These are phyloP conservation scores for Drosophila atroscutellata DNA, from an alignment of 2,888 invertebrate genomes.

Conservation along the genomic window DNA sequence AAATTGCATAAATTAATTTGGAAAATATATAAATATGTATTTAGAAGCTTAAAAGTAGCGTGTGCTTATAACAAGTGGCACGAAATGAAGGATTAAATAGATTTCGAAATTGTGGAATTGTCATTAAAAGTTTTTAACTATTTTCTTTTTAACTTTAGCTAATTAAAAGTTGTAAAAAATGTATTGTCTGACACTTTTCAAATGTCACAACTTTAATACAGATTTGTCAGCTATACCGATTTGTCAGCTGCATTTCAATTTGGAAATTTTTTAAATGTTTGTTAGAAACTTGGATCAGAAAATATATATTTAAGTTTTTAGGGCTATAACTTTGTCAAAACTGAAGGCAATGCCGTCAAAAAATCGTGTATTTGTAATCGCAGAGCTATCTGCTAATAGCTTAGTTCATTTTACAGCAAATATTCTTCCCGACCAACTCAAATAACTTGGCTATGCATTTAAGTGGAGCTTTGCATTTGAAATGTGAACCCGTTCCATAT, in stretches of 20 bases:
- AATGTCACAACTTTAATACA: neutral
- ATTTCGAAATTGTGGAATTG: neutral
- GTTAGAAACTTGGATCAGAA: rapidly evolving
- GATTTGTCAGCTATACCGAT: rapidly evolving
- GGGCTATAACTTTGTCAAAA: too few species aligned
- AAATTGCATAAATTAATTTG: slow-evolving; percentile 27
- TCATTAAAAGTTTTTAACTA: neutral
- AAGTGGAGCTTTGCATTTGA: neutral
- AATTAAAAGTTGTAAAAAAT: neutral
- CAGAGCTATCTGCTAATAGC: neutral
- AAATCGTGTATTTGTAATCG: neutral
- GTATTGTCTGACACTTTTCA: neutral
- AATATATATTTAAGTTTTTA: neutral
- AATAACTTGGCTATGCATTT: neutral
- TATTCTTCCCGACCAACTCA: neutral
- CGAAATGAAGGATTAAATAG: neutral
- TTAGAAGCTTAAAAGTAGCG: too few species aligned
- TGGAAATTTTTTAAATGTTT: neutral
- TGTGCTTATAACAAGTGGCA: neutral
- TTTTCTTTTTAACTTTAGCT: neutral
- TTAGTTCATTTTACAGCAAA: neutral
- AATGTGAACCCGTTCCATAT: neutral
- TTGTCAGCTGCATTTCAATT: too few species aligned
- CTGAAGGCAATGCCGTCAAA: too few species aligned
- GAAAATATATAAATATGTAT: neutral